Evolutionary conservation across 1,140 invertebrate species (phyloP), one percentile per base, ranked within the genome.

Genomic region (Berghia stephanieae): DNA sequence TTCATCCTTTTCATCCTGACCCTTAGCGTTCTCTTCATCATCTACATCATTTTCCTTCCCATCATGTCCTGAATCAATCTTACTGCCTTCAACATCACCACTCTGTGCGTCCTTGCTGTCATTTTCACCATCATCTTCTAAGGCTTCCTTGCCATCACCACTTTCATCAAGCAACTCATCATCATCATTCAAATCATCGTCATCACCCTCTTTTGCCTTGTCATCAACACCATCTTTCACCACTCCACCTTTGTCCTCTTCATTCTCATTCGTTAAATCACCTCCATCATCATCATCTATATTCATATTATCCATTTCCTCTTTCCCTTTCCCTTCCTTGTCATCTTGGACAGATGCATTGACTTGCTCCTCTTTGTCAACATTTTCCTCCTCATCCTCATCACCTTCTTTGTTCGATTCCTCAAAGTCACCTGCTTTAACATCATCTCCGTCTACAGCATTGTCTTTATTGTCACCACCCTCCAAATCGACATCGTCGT

Each of bases 21-120:
- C 31, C 21, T 44, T 34, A 18, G 16, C 18, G 27, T 34, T 16
- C 8, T 55, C n/a, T 40, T 57, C 46, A 57, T 42, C 46, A 3
- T 70, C 46, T 36, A 40, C 72, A 46, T 75, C 71, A 46, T 70
- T 43, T 55, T 68, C 34, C 40, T 75, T 55, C n/a, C 68, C 57
- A 36, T 38, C 63, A 75, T 75, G 31, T 27, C 38, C 72, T 0
- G 24, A n/a, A 52, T 46, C 78, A 24, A 70, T 66, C 44, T 3
- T 46, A 24, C 6, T 18, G 24, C 24, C 21, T 74, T 34, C 2
- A 21, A 34, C 38, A 43, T 42, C n/a, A 36, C 24, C 43, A 36
- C 52, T 52, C 46, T 49, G 27, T 24, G 16, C 38, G 8, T 24
- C 43, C n/a, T 49, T 42, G 13, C 18, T 27, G 31, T n/a, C 16